phyloP scores from a whole-genome alignment of 2,888 invertebrate genomes.

The Oscheius sp. region DNA sequence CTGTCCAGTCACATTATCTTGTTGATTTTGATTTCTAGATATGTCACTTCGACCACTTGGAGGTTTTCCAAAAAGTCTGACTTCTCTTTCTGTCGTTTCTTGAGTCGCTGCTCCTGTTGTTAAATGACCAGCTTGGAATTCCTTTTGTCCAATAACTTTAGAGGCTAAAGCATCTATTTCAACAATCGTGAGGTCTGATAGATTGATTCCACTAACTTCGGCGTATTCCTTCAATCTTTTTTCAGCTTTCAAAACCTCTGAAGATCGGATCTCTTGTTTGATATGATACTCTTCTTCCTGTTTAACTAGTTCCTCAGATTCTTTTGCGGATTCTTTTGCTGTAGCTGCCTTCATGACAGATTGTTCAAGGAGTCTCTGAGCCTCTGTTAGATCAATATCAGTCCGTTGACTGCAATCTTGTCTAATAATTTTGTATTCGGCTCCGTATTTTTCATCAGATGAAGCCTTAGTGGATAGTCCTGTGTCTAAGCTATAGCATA shows the following conservation, averaged over 20 bases:
- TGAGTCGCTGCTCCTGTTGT: not conserved
- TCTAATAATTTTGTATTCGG: not conserved
- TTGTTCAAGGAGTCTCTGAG: not conserved
- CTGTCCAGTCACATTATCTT: not conserved
- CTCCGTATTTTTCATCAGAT: not conserved
- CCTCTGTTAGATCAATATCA: not conserved
- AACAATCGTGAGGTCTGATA: slow-evolving; percentile 2
- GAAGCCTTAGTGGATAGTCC: not conserved
- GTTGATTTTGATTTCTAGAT: not conserved
- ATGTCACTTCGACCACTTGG: not conserved
- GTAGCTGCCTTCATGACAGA: not conserved
- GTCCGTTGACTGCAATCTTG: not conserved
- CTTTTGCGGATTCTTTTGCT: not conserved
- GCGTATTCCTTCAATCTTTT: not conserved
- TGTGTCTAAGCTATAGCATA: not conserved
- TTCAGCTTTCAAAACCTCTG: not conserved
- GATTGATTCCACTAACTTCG: not conserved
- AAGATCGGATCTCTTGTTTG: not conserved
- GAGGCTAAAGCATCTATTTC: not conserved
- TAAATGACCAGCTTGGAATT: not conserved
- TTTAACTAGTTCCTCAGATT: not conserved
- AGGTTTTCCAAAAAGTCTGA: not conserved
- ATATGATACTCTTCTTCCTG: not conserved
- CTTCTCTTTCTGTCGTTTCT: not conserved
- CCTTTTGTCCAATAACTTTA: not conserved